Evolutionary conservation across 2,888 invertebrate genomes (phyloP).

Genomic region (Pardosa pseudoannulata): DNA sequence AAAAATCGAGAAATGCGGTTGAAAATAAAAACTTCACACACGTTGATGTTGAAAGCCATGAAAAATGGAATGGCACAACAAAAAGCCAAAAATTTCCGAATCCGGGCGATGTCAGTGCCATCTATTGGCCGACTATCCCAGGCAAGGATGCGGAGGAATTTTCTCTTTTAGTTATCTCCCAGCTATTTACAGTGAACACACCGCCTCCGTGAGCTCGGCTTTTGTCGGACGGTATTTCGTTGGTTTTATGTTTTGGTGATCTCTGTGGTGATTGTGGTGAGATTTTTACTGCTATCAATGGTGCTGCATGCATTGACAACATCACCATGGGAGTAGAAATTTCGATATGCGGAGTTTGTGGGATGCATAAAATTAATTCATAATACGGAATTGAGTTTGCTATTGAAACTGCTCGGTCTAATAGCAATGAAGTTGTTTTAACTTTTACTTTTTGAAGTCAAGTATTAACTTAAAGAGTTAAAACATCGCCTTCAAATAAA

Average conservation of each 20-base stretch:
- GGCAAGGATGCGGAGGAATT: conserved; percentile 25
- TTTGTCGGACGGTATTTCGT: background rate
- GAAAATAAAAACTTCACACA: conserved; percentile 26
- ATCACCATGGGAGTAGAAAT: background rate
- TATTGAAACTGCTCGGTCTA: background rate
- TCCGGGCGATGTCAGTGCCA: conserved; percentile 39
- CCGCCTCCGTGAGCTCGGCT: background rate
- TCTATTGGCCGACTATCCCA: conserved; percentile 28
- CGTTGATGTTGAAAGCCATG: conserved; percentile 63
- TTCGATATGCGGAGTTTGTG: background rate
- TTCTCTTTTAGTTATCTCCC: conserved; percentile 29
- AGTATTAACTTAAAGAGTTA: no score
- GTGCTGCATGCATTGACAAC: background rate
- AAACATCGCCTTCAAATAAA: no score
- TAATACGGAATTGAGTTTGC: background rate
- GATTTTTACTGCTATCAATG: background rate
- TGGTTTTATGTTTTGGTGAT: background rate
- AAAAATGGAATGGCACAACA: conserved; percentile 55
- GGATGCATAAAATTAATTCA: background rate
- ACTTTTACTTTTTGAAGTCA: no score
- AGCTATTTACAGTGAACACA: background rate
- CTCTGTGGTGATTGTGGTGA: background rate
- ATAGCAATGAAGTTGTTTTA: background rate
- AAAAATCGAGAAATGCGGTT: conserved; percentile 1
- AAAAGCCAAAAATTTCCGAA: conserved; percentile 27